These are phyloP conservation scores for Leucoma salicis DNA, from an alignment of 2,888 invertebrate genomes.

Conservation along the genomic window DNA sequence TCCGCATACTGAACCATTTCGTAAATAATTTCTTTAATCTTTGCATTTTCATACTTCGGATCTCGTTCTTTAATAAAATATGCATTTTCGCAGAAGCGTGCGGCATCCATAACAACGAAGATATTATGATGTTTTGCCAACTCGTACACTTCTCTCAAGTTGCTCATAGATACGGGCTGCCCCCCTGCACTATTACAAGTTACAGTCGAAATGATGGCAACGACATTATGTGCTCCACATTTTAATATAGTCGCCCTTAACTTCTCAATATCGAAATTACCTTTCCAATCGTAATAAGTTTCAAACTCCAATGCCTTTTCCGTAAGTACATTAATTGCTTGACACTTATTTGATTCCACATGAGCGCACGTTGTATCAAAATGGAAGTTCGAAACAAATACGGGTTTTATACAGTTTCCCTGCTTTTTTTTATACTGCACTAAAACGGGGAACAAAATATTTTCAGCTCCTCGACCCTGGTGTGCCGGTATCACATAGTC, in stretches of 20 bases:
- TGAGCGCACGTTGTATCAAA: conserved; percentile 14
- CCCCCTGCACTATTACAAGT: conserved; percentile 11
- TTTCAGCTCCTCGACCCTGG: conserved; percentile 14
- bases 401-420: conserved; percentile 1
- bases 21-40: conserved; percentile 6
- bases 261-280: conserved; percentile 7
- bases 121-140: conserved; percentile 8
- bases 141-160: conserved; percentile 8
- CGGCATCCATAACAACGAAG: conserved; percentile 11
- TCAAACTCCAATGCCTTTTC: conserved; percentile 8
- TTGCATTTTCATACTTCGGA: conserved; percentile 2
- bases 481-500: conserved; percentile 9
- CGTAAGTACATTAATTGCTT: conserved; percentile 8
- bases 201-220: conserved; percentile 10
- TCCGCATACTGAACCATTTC: conserved; percentile 13
- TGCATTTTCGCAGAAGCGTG: conserved; percentile 13
- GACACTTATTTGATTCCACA: conserved; percentile 9
- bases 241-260: conserved; percentile 4
- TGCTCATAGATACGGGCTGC: conserved; percentile 12
- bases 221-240: conserved; percentile 4
- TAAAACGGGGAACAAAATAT: conserved; percentile 9
- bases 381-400: conserved; percentile 16
- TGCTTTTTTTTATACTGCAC: conserved; percentile 8
- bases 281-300: conserved; percentile 12
- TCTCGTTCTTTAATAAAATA: conserved; percentile 14